Evolutionary conservation across 2,797 vertebrate species (phyloP), one percentile per base, ranked within the genome.

Genomic region (Novumbra hubbsi): DNA sequence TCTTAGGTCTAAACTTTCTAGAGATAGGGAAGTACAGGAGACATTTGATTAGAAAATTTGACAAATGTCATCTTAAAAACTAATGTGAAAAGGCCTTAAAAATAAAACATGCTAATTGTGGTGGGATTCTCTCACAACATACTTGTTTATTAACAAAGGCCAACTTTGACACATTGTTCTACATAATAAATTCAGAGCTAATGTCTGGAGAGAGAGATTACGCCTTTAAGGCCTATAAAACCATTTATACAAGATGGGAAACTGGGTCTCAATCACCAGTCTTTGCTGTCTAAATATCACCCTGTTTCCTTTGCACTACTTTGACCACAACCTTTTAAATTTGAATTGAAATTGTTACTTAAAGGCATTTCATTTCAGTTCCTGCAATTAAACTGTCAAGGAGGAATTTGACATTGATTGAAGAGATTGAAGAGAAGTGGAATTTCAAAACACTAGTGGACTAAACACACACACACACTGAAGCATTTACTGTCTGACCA

Each of bases 351-450:
- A 74, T 76, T 77, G 9, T 63, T 28, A 38, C 24, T 71, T 24
- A 1, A 60, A 49, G 15, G 62, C 17, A 52, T 12, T 17, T 75
- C 12, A 15, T 73, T 64, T n/a, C 16, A 28, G 38, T 80, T 88
- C 71, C 68, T 85, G 3, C 78, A 87, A 89, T 27, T n/a, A 8
- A 14, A 3, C 57, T 27, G 62, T 84, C 7, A 65, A 17, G 70
- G 34, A 32, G 27, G 49, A 63, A 62, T 52, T 75, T 75, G 66
- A 50, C 74, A 49, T 60, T 74, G 79, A 77, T 55, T n/a, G n/a
- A n/a, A n/a, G n/a, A n/a, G n/a, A n/a, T 68, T 38, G 28, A 73
- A 77, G 81, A 57, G 76, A 73, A 80, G 78, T 78, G 38, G 69
- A 38, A 74, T 81, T 77, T 55, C 68, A 50, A 57, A 14, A 5